phyloP scores from a whole-genome alignment of 2,113 vertebrate species.

The Petrocephalus zakoni region DNA sequence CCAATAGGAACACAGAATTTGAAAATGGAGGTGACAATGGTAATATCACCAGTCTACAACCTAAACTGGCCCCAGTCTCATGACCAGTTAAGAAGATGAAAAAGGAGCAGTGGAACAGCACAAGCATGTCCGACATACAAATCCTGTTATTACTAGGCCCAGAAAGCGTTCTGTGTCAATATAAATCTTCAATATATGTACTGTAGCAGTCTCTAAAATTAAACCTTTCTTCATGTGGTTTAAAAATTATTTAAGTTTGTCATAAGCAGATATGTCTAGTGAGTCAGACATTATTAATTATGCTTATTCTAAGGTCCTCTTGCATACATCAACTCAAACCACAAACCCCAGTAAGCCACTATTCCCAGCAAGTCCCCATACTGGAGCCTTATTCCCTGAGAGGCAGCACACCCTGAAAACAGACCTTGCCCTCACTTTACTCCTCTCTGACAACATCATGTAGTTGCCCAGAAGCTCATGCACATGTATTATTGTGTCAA shows the following conservation, averaged over 20 bases:
- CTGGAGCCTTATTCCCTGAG: background rate
- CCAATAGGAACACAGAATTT: background rate
- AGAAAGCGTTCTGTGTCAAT: background rate
- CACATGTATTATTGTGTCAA: background rate
- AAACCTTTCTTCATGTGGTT: background rate
- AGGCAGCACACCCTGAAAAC: background rate
- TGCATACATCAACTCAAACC: background rate
- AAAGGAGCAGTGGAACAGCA: background rate
- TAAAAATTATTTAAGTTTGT: background rate
- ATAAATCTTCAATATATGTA: background rate
- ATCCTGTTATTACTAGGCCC: background rate
- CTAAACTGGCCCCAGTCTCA: background rate
- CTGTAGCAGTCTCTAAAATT: background rate
- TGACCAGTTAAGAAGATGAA: background rate
- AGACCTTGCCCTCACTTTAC: background rate
- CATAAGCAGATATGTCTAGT: background rate
- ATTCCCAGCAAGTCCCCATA: background rate
- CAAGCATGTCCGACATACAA: background rate
- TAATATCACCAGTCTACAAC: background rate
- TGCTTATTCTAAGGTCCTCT: background rate
- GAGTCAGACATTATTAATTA: background rate
- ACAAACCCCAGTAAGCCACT: background rate
- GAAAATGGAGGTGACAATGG: background rate
- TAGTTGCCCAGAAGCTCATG: background rate
- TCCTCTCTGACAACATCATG: background rate